Percentiles rank a stretch among this genome's conserved stretches.
Conservation (phyloP, 2,113 vertebrate species). For the Chloropsis hardwickii region DNA sequence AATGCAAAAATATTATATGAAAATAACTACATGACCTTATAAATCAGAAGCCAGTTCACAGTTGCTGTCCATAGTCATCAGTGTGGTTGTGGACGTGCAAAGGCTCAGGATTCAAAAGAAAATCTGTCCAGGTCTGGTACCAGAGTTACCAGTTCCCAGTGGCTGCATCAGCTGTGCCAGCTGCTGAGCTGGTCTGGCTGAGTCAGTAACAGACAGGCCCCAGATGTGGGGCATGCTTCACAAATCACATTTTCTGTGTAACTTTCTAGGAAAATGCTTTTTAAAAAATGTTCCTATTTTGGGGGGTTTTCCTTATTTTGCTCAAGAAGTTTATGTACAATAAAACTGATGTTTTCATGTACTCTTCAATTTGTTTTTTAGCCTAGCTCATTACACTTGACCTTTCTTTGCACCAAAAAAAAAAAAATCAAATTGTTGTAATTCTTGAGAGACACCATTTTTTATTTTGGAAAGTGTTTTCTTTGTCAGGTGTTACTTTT, state of each 20-base stretch:
- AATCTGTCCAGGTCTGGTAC: accelerated
- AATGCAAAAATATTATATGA: background rate
- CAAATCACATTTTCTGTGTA: background rate
- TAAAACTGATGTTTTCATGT: background rate
- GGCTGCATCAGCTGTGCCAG: background rate
- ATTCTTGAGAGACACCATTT: background rate
- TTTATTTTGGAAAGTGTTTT: background rate
- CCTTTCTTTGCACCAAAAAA: background rate
- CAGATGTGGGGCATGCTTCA: background rate
- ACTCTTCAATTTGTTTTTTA: background rate
- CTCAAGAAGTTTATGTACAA: background rate
- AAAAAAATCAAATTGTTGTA: background rate
- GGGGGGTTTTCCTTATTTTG: background rate
- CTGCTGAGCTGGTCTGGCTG: background rate
- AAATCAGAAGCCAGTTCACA: background rate
- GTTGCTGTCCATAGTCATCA: background rate
- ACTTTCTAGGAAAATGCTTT: background rate
- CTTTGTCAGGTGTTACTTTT: background rate
- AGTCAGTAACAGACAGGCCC: accelerated
- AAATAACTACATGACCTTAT: background rate
- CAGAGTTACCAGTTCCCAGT: background rate
- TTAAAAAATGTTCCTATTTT: background rate
- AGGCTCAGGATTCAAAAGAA: background rate
- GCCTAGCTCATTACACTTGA: background rate
- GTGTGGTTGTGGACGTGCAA: background rate